A percentile compares a stretch with the other conserved stretches of the same genome.
Conservation (phyloP, 2,113 vertebrate species). For the Tichodroma muraria region DNA sequence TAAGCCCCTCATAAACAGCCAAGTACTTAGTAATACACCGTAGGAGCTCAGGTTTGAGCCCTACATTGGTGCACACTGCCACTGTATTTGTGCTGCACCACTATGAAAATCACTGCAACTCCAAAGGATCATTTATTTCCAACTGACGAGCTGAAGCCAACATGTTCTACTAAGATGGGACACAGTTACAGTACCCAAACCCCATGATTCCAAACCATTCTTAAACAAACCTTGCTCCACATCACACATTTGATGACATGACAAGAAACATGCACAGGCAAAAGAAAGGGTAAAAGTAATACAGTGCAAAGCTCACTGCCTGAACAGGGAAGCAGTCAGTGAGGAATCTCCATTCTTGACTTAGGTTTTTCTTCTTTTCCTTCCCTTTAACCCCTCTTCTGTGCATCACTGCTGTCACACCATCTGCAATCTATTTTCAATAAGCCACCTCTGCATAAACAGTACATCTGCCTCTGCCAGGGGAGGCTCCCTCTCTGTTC, state of each 20-base stretch:
- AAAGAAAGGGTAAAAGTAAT: neutral
- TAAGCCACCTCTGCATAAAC: neutral
- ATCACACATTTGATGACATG: neutral
- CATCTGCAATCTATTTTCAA: neutral
- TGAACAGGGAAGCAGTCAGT: rapidly evolving
- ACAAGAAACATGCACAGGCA: neutral
- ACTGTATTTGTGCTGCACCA: neutral
- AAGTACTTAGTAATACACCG: neutral
- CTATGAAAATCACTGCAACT: neutral
- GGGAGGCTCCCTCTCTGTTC: neutral
- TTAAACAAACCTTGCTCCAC: neutral
- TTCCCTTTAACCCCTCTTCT: neutral
- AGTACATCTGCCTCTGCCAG: neutral
- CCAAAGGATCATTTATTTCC: neutral
- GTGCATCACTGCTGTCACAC: neutral
- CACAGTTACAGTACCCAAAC: neutral
- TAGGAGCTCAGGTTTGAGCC: neutral
- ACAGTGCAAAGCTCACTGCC: neutral
- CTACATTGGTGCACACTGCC: neutral
- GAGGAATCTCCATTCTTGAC: neutral
- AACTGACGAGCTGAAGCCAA: neutral
- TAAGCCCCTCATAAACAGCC: constrained; percentile 47
- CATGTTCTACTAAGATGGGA: neutral
- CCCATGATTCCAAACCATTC: neutral
- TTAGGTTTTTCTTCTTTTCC: neutral